A percentile compares a stretch with the other conserved stretches of the same genome.
Evolutionary conservation across 2,888 invertebrate species (phyloP).

Genomic region (Coenonympha glycerion): DNA sequence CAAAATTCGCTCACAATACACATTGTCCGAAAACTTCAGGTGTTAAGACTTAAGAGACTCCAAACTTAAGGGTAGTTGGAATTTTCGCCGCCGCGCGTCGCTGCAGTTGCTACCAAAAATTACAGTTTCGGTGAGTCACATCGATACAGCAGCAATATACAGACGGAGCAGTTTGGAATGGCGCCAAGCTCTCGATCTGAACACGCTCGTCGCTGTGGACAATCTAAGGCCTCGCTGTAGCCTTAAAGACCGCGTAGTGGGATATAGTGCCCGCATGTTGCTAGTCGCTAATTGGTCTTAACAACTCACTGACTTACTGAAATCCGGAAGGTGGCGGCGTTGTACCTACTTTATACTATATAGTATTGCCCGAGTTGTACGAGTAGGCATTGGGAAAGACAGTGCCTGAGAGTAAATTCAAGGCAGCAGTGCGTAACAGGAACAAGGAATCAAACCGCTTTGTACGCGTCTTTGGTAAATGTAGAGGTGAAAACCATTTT

Average conservation of each 20-base stretch:
- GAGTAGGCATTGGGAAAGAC: no score
- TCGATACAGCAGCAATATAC: constrained; percentile 58
- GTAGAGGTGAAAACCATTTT: no score
- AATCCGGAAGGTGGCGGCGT: neutral
- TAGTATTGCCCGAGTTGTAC: no score
- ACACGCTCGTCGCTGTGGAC: constrained; percentile 29
- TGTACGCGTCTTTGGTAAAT: no score
- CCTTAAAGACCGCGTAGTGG: constrained; percentile 1
- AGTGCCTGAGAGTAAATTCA: no score
- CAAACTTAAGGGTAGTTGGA: constrained; percentile 16
- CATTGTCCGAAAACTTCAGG: constrained; percentile 6
- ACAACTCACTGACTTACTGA: constrained; percentile 1
- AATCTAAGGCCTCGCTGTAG: constrained; percentile 23
- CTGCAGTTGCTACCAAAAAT: constrained; percentile 30
- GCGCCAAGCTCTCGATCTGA: constrained; percentile 57
- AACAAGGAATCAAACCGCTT: no score
- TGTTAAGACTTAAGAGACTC: constrained; percentile 15
- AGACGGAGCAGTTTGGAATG: constrained; percentile 51
- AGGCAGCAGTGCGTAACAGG: no score
- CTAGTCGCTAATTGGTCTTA: constrained; percentile 16
- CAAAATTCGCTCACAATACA: no score
- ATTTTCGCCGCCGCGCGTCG: constrained; percentile 24
- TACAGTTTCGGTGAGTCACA: constrained; percentile 56
- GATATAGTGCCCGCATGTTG: constrained; percentile 19
- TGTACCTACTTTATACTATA: no score